These are phyloP conservation scores for Diadema setosum DNA, from an alignment of 35 echinoderm and acorn worm species.

Conservation along the genomic window DNA sequence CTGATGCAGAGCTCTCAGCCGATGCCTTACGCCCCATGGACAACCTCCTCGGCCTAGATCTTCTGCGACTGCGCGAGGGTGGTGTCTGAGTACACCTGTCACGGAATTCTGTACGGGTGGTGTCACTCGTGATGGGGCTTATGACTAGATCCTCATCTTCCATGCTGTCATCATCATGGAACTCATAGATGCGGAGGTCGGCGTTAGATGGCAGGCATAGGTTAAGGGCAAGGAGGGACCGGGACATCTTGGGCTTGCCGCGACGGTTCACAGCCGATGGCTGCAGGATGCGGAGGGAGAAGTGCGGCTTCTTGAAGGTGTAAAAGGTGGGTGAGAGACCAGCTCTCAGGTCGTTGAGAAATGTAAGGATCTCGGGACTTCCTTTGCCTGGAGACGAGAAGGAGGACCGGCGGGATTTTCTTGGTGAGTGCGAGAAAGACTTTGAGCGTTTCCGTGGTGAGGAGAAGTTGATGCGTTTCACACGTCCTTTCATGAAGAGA, in stretches of 20 bases:
- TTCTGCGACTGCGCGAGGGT: not conserved
- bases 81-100: not conserved
- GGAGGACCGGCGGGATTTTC: not conserved
- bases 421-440: constrained; percentile 33
- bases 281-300: constrained; percentile 34
- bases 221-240: not conserved
- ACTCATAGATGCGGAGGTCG: not conserved
- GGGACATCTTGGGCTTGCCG: not conserved
- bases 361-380: constrained; percentile 22
- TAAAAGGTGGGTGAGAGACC: constrained; percentile 26
- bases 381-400: not conserved
- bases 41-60: not conserved
- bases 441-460: constrained; percentile 15
- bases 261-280: not conserved
- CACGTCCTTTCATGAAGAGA: constrained; percentile 10
- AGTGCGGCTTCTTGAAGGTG: constrained; percentile 31
- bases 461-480: constrained; percentile 19
- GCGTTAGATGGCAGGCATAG: not conserved
- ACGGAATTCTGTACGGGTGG: not conserved
- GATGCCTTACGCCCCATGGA: not conserved
- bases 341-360: constrained; percentile 23
- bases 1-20: not conserved
- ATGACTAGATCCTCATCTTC: not conserved
- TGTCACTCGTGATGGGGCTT: not conserved
- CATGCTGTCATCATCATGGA: not conserved